These are phyloP conservation scores for Tachysurus fulvidraco DNA, from an alignment of 2,113 vertebrate genomes.

Conservation along the genomic window DNA sequence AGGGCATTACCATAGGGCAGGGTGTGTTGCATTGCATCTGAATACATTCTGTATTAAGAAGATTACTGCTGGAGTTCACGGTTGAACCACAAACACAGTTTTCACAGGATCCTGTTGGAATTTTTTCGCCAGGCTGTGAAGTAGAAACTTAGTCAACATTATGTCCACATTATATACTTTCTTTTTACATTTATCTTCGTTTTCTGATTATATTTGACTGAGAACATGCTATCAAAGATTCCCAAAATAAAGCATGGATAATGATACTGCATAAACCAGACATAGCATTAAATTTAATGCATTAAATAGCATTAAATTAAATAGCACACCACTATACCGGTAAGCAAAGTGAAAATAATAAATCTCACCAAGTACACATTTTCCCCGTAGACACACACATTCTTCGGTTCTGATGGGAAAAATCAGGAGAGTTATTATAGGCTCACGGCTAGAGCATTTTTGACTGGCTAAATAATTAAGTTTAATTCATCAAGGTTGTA, in stretches of 20 bases:
- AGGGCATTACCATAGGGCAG: slow-evolving; percentile 71
- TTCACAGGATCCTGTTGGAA: slow-evolving; percentile 65
- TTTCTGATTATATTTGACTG: not conserved
- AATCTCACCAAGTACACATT: slow-evolving; percentile 72
- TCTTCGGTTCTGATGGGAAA: slow-evolving; percentile 64
- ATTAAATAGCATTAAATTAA: no score
- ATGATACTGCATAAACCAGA: not conserved
- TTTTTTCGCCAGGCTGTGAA: slow-evolving; percentile 65
- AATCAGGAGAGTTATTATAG: not conserved
- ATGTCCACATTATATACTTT: not conserved
- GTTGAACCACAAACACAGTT: slow-evolving; percentile 73
- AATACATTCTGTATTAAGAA: slow-evolving; percentile 64
- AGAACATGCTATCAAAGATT: not conserved
- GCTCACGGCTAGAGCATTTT: not conserved
- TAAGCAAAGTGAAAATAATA: not conserved
- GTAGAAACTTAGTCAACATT: not conserved
- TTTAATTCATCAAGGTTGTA: not conserved
- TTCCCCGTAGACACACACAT: slow-evolving; percentile 69
- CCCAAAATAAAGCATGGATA: not conserved
- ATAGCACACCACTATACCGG: not conserved
- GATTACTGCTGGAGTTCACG: slow-evolving; percentile 54
- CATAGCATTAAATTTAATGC: not conserved
- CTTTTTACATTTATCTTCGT: not conserved
- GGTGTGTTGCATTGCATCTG: slow-evolving; percentile 62
- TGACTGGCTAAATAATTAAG: not conserved